Percentiles rank a stretch among this genome's conserved stretches.
These are phyloP conservation scores for Sebastes taczanowskii DNA, from an alignment of 2,797 vertebrate species.

Conservation along the genomic window DNA sequence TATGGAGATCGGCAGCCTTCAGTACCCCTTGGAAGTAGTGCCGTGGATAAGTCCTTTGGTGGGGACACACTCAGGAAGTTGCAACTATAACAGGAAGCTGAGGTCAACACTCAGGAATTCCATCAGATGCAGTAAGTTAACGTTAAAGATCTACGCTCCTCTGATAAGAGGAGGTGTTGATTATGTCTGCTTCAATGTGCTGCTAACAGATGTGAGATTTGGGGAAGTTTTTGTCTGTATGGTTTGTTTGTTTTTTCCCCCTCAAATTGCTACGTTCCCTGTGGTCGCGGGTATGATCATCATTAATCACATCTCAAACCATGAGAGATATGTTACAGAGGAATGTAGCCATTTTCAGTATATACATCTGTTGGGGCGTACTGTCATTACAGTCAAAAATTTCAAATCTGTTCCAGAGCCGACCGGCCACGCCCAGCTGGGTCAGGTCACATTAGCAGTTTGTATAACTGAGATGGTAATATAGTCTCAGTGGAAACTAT, in stretches of 20 bases:
- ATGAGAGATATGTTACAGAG: background rate
- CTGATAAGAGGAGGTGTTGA: background rate
- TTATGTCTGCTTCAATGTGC: background rate
- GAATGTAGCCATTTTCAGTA: background rate
- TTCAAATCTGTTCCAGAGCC: background rate
- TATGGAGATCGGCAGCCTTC: constrained; percentile 1
- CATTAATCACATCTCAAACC: background rate
- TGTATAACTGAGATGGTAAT: background rate
- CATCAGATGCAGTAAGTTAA: constrained; percentile 61
- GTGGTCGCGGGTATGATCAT: background rate
- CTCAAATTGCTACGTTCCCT: background rate
- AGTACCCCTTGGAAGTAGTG: background rate
- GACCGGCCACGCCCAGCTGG: constrained; percentile 6
- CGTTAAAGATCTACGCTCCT: constrained; percentile 33
- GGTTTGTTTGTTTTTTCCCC: background rate
- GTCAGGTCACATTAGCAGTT: background rate
- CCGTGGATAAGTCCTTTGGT: constrained; percentile 31
- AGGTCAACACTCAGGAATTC: constrained; percentile 78
- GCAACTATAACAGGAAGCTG: constrained; percentile 80
- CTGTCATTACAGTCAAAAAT: background rate
- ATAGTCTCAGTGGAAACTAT: background rate
- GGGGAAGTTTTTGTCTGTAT: background rate
- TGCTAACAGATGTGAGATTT: background rate
- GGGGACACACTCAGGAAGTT: constrained; percentile 73
- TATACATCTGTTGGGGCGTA: background rate